Evolutionary conservation across 2,888 invertebrate genomes (phyloP).

Genomic region (Trilocha varians): DNA sequence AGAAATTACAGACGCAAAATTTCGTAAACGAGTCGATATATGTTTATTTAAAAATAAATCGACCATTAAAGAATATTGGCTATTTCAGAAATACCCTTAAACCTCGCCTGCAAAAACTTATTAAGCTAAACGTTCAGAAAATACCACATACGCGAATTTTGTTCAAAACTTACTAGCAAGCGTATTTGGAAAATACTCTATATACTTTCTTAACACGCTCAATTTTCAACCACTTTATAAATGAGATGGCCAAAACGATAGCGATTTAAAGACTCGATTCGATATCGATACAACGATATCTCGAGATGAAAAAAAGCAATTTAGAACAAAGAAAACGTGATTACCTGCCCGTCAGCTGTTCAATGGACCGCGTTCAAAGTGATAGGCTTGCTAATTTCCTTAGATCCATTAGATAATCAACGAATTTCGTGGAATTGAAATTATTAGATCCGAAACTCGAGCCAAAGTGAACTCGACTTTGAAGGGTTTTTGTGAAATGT

Average conservation of each 20-base stretch:
- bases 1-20: no score
- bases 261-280: not conserved
- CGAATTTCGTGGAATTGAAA: not conserved
- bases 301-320: conserved; percentile 20
- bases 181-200: no score
- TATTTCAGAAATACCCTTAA: no score
- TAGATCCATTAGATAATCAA: conserved; percentile 22
- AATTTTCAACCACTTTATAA: not conserved
- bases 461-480: no score
- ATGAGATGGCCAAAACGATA: not conserved
- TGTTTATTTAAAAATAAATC: no score
- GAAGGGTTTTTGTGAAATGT: not conserved
- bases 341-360: conserved; percentile 23
- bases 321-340: conserved; percentile 20
- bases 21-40: no score
- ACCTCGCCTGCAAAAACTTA: no score
- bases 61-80: no score
- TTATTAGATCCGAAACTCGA: not conserved
- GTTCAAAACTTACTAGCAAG: no score
- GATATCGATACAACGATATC: no score
- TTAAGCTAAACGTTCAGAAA: no score
- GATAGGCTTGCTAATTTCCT: conserved; percentile 29
- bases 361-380: conserved; percentile 21
- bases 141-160: no score
- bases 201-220: not conserved